These are phyloP conservation scores for Actinia equina DNA, from an alignment of 64 coral and sea anemone species.

Conservation along the genomic window DNA sequence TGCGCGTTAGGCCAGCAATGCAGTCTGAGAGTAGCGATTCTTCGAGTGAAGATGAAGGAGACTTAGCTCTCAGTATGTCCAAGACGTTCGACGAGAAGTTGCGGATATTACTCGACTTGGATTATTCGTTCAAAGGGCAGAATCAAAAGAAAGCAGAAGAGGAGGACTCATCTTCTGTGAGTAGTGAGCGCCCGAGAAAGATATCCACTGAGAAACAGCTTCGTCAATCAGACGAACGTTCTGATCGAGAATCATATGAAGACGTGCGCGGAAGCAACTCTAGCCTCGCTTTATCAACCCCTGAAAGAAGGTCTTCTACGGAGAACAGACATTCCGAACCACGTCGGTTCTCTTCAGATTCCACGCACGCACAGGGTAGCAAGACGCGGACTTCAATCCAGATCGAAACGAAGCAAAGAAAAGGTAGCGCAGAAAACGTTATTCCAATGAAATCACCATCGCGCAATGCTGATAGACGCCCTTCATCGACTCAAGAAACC, in stretches of 20 bases:
- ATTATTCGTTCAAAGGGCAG: slow-evolving; percentile 27
- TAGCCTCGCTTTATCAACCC: not conserved
- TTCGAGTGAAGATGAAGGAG: slow-evolving; percentile 68
- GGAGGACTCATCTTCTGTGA: slow-evolving; percentile 12
- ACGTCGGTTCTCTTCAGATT: not conserved
- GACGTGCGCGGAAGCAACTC: not conserved
- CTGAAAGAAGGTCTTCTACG: slow-evolving; percentile 7
- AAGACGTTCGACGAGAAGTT: slow-evolving; percentile 97
- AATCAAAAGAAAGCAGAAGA: slow-evolving; percentile 18
- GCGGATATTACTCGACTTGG: slow-evolving; percentile 63
- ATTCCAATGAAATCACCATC: not conserved
- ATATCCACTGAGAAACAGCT: slow-evolving; percentile 15
- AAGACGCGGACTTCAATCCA: slow-evolving; percentile 9
- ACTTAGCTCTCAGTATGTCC: slow-evolving; percentile 74
- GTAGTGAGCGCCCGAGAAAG: slow-evolving; percentile 22
- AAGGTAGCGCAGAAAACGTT: not conserved
- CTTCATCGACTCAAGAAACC: slow-evolving; percentile 4
- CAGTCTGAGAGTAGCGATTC: slow-evolving; percentile 81
- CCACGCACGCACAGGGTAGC: not conserved
- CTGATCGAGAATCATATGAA: slow-evolving; percentile 8
- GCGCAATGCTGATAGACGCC: slow-evolving; percentile 13
- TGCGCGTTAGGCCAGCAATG: slow-evolving; percentile 26
- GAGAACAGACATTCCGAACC: not conserved
- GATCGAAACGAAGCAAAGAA: not conserved
- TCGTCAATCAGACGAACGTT: slow-evolving; percentile 28